phyloP scores from a whole-genome alignment of 2,888 invertebrate genomes.

The Cybosia mesomella region DNA sequence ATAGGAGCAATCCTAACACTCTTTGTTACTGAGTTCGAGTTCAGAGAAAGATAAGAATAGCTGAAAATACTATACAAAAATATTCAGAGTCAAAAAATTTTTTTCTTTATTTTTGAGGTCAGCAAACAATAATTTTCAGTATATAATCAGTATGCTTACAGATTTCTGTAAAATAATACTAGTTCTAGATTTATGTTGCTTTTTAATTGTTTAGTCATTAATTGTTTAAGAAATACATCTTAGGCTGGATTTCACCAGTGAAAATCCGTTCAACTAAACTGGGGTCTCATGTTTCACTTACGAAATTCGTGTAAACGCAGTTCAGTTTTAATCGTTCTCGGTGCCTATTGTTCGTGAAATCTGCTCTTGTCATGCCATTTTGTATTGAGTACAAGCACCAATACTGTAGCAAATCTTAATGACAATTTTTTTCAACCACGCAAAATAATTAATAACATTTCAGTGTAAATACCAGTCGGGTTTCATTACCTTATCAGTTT shows the following conservation, averaged over 20 bases:
- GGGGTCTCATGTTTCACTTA: neutral
- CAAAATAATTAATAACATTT: slow-evolving; percentile 15
- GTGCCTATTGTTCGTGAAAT: neutral
- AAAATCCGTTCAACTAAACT: slow-evolving; percentile 13
- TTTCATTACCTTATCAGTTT: slow-evolving; percentile 22
- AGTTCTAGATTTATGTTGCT: slow-evolving; percentile 34
- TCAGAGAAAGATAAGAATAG: too few relatives aligned
- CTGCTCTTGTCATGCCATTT: slow-evolving; percentile 20
- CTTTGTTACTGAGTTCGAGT: too few relatives aligned
- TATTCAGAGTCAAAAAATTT: too few relatives aligned
- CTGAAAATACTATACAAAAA: too few relatives aligned
- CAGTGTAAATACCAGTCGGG: slow-evolving; percentile 36
- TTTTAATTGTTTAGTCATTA: slow-evolving; percentile 42
- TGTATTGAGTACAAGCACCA: slow-evolving; percentile 14
- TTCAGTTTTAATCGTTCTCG: neutral
- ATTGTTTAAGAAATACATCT: slow-evolving; percentile 34
- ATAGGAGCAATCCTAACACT: too few relatives aligned
- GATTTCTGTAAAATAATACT: neutral
- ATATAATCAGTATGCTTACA: neutral
- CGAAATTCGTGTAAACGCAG: neutral
- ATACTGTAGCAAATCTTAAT: slow-evolving; percentile 2
- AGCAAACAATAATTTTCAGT: neutral
- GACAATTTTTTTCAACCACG: neutral
- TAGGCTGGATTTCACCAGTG: slow-evolving; percentile 2
- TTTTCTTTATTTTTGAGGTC: neutral